Conservation (phyloP, 2,113 vertebrate species). For the Girardinichthys multiradiatus region DNA sequence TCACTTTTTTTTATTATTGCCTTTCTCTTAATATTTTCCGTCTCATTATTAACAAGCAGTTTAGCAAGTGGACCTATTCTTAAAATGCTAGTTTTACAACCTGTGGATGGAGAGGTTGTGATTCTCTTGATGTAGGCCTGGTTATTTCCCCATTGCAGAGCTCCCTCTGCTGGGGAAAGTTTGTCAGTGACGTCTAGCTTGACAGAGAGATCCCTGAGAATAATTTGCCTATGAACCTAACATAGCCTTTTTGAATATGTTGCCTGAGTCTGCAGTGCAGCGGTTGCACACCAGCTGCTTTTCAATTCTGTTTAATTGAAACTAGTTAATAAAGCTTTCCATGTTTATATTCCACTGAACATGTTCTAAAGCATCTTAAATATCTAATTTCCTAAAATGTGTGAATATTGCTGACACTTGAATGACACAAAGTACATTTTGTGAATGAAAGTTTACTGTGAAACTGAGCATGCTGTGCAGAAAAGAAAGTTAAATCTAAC, state of each 20-base stretch:
- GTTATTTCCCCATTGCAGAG: constrained; percentile 46
- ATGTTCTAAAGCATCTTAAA: constrained; percentile 55
- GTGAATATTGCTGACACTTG: constrained; percentile 67
- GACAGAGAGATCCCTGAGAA: constrained; percentile 2
- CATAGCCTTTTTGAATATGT: constrained; percentile 46
- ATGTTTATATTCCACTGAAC: constrained; percentile 41
- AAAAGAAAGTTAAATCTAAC: constrained; percentile 44
- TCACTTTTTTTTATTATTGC: constrained; percentile 40
- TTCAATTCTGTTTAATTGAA: constrained; percentile 32
- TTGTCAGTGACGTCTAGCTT: constrained; percentile 25
- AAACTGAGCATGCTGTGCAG: constrained; percentile 65
- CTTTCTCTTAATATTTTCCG: constrained; percentile 40
- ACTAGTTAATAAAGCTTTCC: constrained; percentile 24
- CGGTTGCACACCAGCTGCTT: constrained; percentile 29
- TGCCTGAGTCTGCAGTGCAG: constrained; percentile 49
- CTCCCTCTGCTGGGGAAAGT: constrained; percentile 64
- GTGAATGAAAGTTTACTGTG: constrained; percentile 73
- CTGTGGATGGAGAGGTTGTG: constrained; percentile 20
- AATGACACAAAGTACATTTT: constrained; percentile 68
- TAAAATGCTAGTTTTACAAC: constrained; percentile 23
- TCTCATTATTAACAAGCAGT: constrained; percentile 45
- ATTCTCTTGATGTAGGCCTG: constrained; percentile 35
- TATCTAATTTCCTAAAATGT: constrained; percentile 41
- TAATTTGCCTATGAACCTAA: constrained; percentile 27
- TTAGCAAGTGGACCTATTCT: constrained; percentile 67